These are phyloP conservation scores for Celastrina argiolus DNA, from an alignment of 2,888 invertebrate species.

Conservation along the genomic window DNA sequence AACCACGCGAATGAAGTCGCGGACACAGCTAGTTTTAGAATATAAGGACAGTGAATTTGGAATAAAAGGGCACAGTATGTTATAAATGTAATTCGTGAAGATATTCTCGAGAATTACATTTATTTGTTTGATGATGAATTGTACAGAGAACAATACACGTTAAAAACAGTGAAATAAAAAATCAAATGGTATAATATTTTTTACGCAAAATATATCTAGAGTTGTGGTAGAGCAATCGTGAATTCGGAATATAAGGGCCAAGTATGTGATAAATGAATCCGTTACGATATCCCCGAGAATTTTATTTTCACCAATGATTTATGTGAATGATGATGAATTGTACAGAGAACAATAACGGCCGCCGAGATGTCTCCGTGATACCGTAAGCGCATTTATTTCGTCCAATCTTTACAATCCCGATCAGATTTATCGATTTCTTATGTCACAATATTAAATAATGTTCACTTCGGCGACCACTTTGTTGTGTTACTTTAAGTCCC, in stretches of 20 bases:
- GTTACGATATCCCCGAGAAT: slow-evolving; percentile 42
- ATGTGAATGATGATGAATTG: slow-evolving; percentile 43
- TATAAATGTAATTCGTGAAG: too few species aligned
- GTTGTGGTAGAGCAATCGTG: background rate
- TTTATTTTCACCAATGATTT: slow-evolving; percentile 64
- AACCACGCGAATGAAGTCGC: too few species aligned
- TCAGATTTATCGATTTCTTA: slow-evolving; percentile 12
- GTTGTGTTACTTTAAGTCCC: background rate
- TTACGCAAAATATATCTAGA: background rate
- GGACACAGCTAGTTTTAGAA: too few species aligned
- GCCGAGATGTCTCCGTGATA: slow-evolving; percentile 37
- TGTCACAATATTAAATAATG: background rate
- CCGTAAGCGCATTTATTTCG: slow-evolving; percentile 24
- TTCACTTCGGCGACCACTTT: background rate
- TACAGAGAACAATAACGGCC: slow-evolving; percentile 41
- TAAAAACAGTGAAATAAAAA: background rate
- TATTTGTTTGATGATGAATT: too few species aligned
- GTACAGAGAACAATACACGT: background rate
- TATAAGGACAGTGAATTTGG: too few species aligned
- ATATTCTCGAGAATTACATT: too few species aligned
- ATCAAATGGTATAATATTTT: background rate
- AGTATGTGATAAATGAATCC: slow-evolving; percentile 39
- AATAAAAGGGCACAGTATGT: too few species aligned
- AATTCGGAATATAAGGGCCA: background rate
- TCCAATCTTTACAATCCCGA: slow-evolving; percentile 18